Evolutionary conservation across 2,888 invertebrate species (phyloP), one percentile per base, ranked within the genome.

Genomic region (Agrypnus murinus): DNA sequence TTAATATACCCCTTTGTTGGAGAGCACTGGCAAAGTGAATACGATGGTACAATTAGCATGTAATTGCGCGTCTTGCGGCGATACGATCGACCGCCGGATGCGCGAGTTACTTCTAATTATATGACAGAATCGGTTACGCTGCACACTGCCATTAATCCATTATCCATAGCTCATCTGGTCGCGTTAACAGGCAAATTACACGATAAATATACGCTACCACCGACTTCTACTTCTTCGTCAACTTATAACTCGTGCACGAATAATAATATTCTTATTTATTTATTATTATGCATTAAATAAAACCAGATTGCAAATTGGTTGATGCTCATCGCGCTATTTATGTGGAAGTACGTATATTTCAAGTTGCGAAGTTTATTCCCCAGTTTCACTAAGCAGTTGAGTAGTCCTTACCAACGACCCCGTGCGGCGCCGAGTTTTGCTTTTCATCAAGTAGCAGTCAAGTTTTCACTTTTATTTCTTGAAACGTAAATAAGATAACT

Each of bases 21-120:
- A n/a, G 10, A 34, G 17, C 45, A 45, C 32, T 45, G 58, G 40
- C 46, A 55, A 64, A 65, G 46, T 58, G 65, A 57, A 58, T 58
- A 46, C 55, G 43, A 36, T 64, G 50, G 55, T 36, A 55, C 71
- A 71, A 71, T 71, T 71, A 71, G 67, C 67, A 71, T 67, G 67
- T 71, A 71, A 71, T 71, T 71, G 71, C 67, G 57, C 50, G 62
- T 71, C 71, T 71, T 71, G 67, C 63, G 71, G 71, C 71, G 71
- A 71, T 71, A 71, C 67, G 57, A 71, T 71, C 71, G 65, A 67
- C 71, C 66, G 63, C 74, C 74, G 75, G 75, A 75, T 67, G 71
- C 70, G 69, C 73, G 65, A 73, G 69, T 75, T 75, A 75, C 69
- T 69, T 71, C 67, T 75, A 75, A 75, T 73, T 75, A 75, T 75